These are phyloP conservation scores for Macquaria australasica DNA, from an alignment of 2,113 vertebrate species.

Conservation along the genomic window DNA sequence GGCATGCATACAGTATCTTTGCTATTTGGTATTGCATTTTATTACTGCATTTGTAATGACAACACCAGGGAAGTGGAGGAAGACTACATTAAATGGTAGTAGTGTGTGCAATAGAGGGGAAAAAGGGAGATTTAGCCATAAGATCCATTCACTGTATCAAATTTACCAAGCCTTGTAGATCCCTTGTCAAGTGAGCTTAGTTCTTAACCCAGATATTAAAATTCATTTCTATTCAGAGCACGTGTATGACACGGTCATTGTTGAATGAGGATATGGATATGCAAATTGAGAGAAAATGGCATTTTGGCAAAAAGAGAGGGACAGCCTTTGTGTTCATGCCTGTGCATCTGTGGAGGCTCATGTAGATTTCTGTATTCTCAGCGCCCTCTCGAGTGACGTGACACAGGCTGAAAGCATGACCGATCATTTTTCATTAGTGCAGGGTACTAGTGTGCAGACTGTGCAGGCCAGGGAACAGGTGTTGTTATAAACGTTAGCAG, in stretches of 20 bases:
- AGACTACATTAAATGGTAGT: slow-evolving; percentile 35
- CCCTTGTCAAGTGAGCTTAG: slow-evolving; percentile 38
- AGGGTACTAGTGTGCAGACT: neutral
- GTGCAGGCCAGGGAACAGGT: neutral
- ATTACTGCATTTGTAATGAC: slow-evolving; percentile 60
- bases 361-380: slow-evolving; percentile 1
- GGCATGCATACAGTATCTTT: slow-evolving; percentile 26
- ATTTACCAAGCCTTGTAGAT: slow-evolving; percentile 50
- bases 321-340: neutral
- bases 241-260: neutral
- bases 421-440: slow-evolving; percentile 30
- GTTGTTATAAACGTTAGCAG: slow-evolving; percentile 11
- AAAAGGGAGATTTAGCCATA: slow-evolving; percentile 36
- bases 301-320: slow-evolving; percentile 14
- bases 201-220: slow-evolving; percentile 42
- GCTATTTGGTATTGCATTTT: slow-evolving; percentile 50
- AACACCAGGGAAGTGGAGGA: slow-evolving; percentile 2
- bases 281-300: slow-evolving; percentile 24
- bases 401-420: neutral
- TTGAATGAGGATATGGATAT: slow-evolving; percentile 3
- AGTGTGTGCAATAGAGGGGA: slow-evolving; percentile 19
- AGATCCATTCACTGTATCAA: slow-evolving; percentile 41
- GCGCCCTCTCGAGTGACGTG: neutral
- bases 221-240: slow-evolving; percentile 27
- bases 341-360: slow-evolving; percentile 8